Evolutionary conservation across 2,888 invertebrate genomes (phyloP), one percentile per base, ranked within the genome.

Genomic region (Choristoneura rosaceana): DNA sequence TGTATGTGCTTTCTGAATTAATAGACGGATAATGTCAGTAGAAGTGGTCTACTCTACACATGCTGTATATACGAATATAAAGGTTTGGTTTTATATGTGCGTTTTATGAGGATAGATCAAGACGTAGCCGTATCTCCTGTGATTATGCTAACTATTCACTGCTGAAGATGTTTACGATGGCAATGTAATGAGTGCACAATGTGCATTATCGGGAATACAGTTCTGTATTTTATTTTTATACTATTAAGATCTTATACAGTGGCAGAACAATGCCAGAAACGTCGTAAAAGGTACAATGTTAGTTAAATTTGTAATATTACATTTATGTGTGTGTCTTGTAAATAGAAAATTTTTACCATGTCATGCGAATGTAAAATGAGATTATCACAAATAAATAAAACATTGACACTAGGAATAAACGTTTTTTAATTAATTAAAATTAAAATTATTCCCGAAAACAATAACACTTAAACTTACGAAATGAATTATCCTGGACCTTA

Each of bases 341-440:
- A 87, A 93, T 93, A 93, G 83, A 84, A 88, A 90, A 90, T 92
- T 92, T 92, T 88, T 92, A 93, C 91, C 87, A 89, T 89, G 88
- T 91, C 90, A 88, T 88, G 86, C 82, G 89, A 86, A 89, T 92
- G 91, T 92, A 88, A 91, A 91, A 92, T 91, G 93, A 94, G 93
- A 94, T 94, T 93, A 93, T 90, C 88, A 85, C 83, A 88, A 92
- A 89, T 88, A 90, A 93, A 90, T 89, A 90, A 87, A 90, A 89
- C 86, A 90, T 89, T 91, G 91, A 91, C 88, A 88, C 86, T 89
- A 88, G 87, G 75, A 66, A 69, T 69, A 71, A 68, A 76, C 62
- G 38, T 43, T 74, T 79, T 76, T 76, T 70, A 67, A 69, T 74
- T 17, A 38, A n/a, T 79, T 76, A 75, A 70, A 67, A 69, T 74